These are phyloP conservation scores for Cossypha polioptera DNA, from an alignment of 2,797 vertebrate genomes.

Conservation along the genomic window DNA sequence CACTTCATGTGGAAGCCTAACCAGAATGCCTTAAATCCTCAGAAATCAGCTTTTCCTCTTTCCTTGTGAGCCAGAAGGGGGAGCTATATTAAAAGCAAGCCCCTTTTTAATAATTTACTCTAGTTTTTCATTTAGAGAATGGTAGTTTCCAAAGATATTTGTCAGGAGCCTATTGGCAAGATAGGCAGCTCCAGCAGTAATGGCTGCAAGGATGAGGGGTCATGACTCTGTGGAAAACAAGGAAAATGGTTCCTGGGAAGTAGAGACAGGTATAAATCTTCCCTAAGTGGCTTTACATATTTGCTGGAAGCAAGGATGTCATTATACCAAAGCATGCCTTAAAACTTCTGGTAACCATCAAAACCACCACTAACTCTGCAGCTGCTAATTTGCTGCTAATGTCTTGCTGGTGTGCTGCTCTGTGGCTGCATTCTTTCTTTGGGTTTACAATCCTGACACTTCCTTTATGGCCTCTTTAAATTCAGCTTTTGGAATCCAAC, in stretches of 20 bases:
- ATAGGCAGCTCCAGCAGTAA: neutral
- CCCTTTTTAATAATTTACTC: neutral
- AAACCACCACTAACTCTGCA: neutral
- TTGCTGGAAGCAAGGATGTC: conserved; percentile 2
- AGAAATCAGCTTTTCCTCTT: neutral
- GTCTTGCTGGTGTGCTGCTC: neutral
- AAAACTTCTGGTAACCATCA: conserved; percentile 30
- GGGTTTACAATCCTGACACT: neutral
- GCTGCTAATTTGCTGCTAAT: conserved; percentile 30
- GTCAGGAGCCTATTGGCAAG: neutral
- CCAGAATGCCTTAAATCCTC: neutral
- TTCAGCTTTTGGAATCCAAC: neutral
- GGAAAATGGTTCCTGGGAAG: neutral
- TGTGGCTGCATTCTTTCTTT: neutral
- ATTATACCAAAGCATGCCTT: neutral
- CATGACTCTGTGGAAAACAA: neutral
- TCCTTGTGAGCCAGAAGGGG: neutral
- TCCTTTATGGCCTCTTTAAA: conserved; percentile 2
- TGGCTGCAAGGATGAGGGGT: neutral
- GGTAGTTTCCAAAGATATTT: neutral
- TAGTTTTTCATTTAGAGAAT: neutral
- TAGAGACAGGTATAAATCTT: neutral
- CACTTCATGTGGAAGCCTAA: neutral
- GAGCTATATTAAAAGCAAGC: neutral
- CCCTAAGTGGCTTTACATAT: neutral